A percentile compares a stretch with the other conserved stretches of the same genome.
These are phyloP conservation scores for Heterohyrax brucei DNA, from an alignment of 2,797 vertebrate species.

Conservation along the genomic window DNA sequence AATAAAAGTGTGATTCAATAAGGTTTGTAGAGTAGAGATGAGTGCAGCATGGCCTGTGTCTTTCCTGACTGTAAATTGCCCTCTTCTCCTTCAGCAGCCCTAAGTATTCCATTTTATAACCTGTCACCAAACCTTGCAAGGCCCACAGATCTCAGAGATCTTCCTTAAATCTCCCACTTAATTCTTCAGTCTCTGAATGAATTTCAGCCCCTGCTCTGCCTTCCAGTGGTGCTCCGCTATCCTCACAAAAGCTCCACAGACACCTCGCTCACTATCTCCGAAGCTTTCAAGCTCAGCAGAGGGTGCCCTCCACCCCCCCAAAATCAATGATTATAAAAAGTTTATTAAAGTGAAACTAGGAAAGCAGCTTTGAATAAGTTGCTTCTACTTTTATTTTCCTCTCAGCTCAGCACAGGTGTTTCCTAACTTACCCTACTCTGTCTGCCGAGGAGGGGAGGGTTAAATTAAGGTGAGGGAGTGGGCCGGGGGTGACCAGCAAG, in stretches of 20 bases:
- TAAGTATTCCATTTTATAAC: constrained; percentile 76
- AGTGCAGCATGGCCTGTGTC: constrained; percentile 69
- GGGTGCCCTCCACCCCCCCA: constrained; percentile 50
- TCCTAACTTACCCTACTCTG: constrained; percentile 81
- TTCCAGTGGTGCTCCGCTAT: constrained; percentile 82
- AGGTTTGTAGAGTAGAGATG: constrained; percentile 67
- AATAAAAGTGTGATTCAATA: constrained; percentile 80
- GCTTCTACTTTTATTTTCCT: constrained; percentile 82
- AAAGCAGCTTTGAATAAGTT: constrained; percentile 76
- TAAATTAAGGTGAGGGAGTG: constrained; percentile 77
- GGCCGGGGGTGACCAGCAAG: constrained; percentile 57
- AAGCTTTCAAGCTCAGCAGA: constrained; percentile 84
- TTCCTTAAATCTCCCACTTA: constrained; percentile 81
- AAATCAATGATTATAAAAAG: constrained; percentile 84
- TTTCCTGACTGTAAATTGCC: constrained; percentile 78
- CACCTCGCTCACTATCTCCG: constrained; percentile 73
- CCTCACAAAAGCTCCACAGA: constrained; percentile 73
- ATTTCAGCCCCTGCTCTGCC: constrained; percentile 79
- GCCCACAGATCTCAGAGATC: constrained; percentile 75
- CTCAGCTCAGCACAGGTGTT: constrained; percentile 87
- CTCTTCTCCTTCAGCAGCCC: constrained; percentile 79
- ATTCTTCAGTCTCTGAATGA: constrained; percentile 80
- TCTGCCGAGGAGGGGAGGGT: constrained; percentile 76
- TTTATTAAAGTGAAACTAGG: constrained; percentile 88
- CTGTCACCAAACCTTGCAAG: constrained; percentile 69